phyloP scores from a whole-genome alignment of 2,797 vertebrate genomes.

The Lepilemur ruficaudatus region DNA sequence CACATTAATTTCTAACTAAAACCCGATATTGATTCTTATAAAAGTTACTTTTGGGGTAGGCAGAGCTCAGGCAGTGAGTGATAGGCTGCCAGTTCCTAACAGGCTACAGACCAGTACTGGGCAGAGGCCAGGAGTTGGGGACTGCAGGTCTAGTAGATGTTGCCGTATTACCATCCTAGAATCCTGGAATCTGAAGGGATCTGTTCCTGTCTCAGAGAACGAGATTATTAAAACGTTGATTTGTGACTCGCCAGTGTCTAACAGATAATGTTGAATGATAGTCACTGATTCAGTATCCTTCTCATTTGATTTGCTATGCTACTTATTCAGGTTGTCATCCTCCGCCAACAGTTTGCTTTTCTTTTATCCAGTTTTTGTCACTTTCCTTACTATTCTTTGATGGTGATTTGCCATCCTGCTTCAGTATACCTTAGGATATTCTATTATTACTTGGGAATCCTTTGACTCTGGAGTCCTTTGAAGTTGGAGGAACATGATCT shows the following conservation, averaged over 20 bases:
- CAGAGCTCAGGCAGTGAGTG: too few relatives aligned
- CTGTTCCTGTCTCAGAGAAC: neutral
- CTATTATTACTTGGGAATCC: neutral
- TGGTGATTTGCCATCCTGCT: neutral
- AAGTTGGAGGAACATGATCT: neutral
- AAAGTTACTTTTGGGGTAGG: neutral
- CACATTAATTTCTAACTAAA: slow-evolving; percentile 7
- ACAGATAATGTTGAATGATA: neutral
- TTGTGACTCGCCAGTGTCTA: neutral
- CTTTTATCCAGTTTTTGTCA: neutral
- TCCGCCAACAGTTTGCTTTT: neutral
- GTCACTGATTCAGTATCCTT: neutral
- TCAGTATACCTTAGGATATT: neutral
- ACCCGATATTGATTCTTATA: neutral
- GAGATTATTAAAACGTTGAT: neutral
- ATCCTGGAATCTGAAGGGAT: neutral
- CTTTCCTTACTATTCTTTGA: neutral
- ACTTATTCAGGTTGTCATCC: neutral
- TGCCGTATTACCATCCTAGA: neutral
- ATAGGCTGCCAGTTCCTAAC: too few relatives aligned
- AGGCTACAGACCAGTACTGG: too few relatives aligned
- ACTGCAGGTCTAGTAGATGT: neutral
- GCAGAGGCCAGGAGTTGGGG: too few relatives aligned
- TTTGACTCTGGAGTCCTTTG: slow-evolving; percentile 1
- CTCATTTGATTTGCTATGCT: neutral